Conservation (phyloP, 2,797 vertebrate genomes). For the Parauchenoglanis ngamensis region DNA sequence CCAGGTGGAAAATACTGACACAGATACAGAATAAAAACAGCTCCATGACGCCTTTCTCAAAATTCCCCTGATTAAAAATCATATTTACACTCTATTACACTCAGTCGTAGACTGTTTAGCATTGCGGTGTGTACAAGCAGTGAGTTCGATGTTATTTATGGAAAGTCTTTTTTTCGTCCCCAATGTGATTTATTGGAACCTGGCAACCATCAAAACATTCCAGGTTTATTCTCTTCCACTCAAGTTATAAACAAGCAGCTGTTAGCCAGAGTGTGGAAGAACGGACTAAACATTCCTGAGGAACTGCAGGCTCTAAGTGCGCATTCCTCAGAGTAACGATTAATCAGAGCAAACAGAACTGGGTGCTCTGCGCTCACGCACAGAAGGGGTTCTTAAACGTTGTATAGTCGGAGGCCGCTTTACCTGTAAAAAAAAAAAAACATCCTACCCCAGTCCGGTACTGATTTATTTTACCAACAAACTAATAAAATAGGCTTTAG, state of each 20-base stretch:
- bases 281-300: conserved; percentile 46
- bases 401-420: not conserved
- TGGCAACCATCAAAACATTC: conserved; percentile 48
- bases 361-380: not conserved
- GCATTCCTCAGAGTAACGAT: conserved; percentile 23
- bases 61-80: not conserved
- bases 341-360: conserved; percentile 15
- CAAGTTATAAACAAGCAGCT: conserved; percentile 35
- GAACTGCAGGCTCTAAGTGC: conserved; percentile 19
- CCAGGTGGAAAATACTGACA: not conserved
- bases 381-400: not conserved
- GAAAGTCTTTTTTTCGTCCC: not conserved
- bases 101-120: not conserved
- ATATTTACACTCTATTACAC: not conserved
- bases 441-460: not conserved
- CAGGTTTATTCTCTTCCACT: conserved; percentile 42
- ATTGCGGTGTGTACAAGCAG: not conserved
- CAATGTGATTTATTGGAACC: conserved; percentile 38
- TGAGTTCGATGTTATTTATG: conserved; percentile 1
- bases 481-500: not conserved
- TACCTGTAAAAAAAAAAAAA: not conserved
- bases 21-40: conserved; percentile 13
- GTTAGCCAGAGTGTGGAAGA: conserved; percentile 37
- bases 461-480: not conserved
- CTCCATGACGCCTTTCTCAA: not conserved